Conservation (phyloP, 1,140 invertebrate genomes). For the Pseudoatta argentina region DNA sequence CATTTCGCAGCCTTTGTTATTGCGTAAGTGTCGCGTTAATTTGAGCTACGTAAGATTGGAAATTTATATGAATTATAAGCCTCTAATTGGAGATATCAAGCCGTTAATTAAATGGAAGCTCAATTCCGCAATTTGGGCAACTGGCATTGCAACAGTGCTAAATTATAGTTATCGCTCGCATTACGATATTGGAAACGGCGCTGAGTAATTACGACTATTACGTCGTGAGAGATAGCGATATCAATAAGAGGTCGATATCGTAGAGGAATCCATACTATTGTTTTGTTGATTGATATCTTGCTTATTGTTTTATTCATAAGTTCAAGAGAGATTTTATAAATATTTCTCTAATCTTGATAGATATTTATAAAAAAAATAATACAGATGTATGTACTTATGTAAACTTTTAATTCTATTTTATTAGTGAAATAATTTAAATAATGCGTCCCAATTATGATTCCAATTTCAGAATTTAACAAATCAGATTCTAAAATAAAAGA, state of each 20-base stretch:
- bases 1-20: background rate
- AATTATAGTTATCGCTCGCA: conserved; percentile 71
- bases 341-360: background rate
- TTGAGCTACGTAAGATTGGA: conserved; percentile 47
- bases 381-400: background rate
- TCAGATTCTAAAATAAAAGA: conserved; percentile 3
- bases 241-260: background rate
- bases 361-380: background rate
- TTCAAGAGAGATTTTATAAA: background rate
- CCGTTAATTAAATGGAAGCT: conserved; percentile 72
- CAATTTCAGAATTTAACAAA: background rate
- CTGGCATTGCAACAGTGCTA: conserved; percentile 59
- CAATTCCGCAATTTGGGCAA: conserved; percentile 56
- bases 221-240: conserved; percentile 6
- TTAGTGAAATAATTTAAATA: conserved; percentile 18
- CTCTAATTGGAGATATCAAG: conserved; percentile 61
- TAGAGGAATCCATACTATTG: background rate
- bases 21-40: background rate
- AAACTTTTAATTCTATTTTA: background rate
- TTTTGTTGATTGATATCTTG: background rate
- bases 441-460: background rate
- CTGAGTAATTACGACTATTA: conserved; percentile 55
- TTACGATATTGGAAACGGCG: conserved; percentile 58
- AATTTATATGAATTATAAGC: conserved; percentile 68
- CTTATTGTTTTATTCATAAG: background rate